Conservation (phyloP, 2,113 vertebrate genomes). For the Todiramphus saurophagus region DNA sequence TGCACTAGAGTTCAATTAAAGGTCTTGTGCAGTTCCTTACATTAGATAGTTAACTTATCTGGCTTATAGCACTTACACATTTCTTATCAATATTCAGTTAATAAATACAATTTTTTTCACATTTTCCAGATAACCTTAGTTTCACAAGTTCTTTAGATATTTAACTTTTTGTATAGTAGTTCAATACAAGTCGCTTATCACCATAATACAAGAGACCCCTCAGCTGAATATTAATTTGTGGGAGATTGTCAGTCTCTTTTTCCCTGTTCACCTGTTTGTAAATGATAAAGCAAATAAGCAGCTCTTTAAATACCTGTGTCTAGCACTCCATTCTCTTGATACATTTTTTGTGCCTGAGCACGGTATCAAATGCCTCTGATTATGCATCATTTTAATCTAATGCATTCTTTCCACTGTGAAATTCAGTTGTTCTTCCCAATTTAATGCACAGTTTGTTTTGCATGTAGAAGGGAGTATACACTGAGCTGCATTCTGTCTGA, state of each 20-base stretch:
- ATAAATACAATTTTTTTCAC: slow-evolving; percentile 4
- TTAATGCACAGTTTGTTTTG: slow-evolving; percentile 70
- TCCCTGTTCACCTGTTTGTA: slow-evolving; percentile 71
- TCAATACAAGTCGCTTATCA: slow-evolving; percentile 70
- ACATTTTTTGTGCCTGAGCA: slow-evolving; percentile 37
- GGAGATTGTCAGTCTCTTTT: slow-evolving; percentile 57
- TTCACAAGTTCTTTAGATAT: slow-evolving; percentile 38
- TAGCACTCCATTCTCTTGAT: slow-evolving; percentile 43
- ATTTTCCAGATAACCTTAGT: slow-evolving; percentile 52
- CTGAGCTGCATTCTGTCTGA: background rate
- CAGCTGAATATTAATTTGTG: slow-evolving; percentile 76
- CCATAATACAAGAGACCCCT: slow-evolving; percentile 61
- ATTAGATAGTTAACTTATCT: background rate
- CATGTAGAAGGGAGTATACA: background rate
- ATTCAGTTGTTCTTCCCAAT: slow-evolving; percentile 69
- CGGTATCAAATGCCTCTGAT: slow-evolving; percentile 29
- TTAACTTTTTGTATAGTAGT: slow-evolving; percentile 63
- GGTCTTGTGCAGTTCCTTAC: background rate
- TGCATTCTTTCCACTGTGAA: slow-evolving; percentile 63
- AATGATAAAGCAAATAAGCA: slow-evolving; percentile 76
- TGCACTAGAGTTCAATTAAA: background rate
- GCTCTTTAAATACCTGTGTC: slow-evolving; percentile 63
- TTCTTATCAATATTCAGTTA: background rate
- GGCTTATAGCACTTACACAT: background rate
- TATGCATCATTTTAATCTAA: slow-evolving; percentile 65